These are phyloP conservation scores for Danionella cerebrum DNA, from an alignment of 2,113 vertebrate species.

Conservation along the genomic window DNA sequence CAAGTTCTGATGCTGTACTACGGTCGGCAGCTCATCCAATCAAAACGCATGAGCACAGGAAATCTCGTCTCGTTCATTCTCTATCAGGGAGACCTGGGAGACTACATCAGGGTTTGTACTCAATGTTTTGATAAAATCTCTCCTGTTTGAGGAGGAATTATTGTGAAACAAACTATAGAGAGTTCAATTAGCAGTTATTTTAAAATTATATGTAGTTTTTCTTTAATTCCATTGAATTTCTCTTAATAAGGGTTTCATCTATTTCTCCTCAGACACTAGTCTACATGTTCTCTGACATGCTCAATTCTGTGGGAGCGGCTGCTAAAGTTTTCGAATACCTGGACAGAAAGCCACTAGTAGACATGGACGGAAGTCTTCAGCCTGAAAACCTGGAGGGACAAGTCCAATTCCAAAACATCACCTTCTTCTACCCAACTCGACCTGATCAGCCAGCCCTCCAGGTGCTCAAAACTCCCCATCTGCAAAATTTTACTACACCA, in stretches of 20 bases:
- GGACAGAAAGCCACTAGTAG: constrained; percentile 61
- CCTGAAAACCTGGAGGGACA: constrained; percentile 57
- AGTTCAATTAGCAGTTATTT: too few species aligned
- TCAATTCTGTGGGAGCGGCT: constrained; percentile 74
- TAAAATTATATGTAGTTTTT: too few species aligned
- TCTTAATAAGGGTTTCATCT: background rate
- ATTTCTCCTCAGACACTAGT: constrained; percentile 56
- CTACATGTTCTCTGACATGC: constrained; percentile 65
- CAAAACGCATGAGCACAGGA: constrained; percentile 64
- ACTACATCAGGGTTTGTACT: constrained; percentile 58
- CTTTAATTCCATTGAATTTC: too few species aligned
- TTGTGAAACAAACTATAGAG: too few species aligned
- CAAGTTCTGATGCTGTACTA: constrained; percentile 68
- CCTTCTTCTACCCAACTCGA: constrained; percentile 65
- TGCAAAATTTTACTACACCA: too few species aligned
- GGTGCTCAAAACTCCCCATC: too few species aligned
- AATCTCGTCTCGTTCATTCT: constrained; percentile 78
- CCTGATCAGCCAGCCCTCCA: too few species aligned
- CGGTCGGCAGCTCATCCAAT: constrained; percentile 63
- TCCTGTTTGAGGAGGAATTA: too few species aligned
- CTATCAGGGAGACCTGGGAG: constrained; percentile 63
- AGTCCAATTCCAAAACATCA: constrained; percentile 58
- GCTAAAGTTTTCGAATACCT: constrained; percentile 76
- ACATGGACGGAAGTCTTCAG: constrained; percentile 46
- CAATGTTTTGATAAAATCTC: background rate